Conservation (phyloP, 2,113 vertebrate species). For the Nestor notabilis region DNA sequence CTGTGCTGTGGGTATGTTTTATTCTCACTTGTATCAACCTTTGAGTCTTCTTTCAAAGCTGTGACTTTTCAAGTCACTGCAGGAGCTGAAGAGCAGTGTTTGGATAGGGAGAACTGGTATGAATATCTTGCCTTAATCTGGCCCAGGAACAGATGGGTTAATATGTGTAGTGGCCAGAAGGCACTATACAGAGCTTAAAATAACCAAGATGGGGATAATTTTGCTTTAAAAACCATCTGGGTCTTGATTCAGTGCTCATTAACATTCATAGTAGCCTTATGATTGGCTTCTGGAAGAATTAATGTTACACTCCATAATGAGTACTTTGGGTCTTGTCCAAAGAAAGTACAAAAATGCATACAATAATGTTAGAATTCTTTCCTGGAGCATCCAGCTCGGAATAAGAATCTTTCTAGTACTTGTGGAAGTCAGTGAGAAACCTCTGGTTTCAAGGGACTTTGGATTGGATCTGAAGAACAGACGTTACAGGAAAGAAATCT, state of each 20-base stretch:
- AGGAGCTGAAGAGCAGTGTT: not conserved
- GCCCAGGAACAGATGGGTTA: not conserved
- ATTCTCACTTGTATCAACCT: not conserved
- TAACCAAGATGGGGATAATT: constrained; percentile 49
- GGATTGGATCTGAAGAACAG: not conserved
- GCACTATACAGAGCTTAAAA: constrained; percentile 27
- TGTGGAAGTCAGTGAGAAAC: not conserved
- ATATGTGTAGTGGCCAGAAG: constrained; percentile 1
- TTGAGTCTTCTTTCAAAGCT: not conserved
- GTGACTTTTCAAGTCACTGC: not conserved
- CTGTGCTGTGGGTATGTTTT: not conserved
- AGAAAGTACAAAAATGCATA: not conserved
- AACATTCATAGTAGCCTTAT: constrained; percentile 41
- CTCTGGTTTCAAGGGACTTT: not conserved
- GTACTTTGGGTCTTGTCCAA: constrained; percentile 7
- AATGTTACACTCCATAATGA: constrained; percentile 24
- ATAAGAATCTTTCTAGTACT: not conserved
- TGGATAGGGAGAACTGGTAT: not conserved
- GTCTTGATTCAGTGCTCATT: constrained; percentile 41
- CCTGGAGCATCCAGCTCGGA: not conserved
- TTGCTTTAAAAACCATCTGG: constrained; percentile 52
- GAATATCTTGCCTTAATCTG: not conserved
- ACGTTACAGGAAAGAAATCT: not conserved
- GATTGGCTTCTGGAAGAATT: constrained; percentile 52
- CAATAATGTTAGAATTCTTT: not conserved